phyloP scores from a whole-genome alignment of 1,140 invertebrate species.

The Trichomalopsis sarcophagae region DNA sequence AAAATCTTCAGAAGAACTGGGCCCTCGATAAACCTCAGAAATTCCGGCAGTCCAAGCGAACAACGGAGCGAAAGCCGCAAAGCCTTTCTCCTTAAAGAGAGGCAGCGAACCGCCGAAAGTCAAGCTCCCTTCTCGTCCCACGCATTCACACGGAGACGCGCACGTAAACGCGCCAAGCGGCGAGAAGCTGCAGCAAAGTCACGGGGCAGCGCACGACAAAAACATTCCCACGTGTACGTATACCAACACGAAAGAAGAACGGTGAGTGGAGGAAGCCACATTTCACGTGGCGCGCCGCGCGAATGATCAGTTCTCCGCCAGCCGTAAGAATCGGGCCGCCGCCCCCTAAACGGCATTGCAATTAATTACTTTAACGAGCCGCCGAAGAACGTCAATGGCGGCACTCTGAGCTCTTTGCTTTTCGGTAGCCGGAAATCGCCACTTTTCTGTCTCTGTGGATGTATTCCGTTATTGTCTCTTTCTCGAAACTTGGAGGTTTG shows the following conservation, averaged over 20 bases:
- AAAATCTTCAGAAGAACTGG: too few species aligned
- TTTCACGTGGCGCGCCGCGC: conserved; percentile 13
- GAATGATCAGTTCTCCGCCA: conserved; percentile 5
- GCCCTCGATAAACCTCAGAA: not conserved
- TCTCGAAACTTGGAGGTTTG: too few species aligned
- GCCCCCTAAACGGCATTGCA: conserved; percentile 24
- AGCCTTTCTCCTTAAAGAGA: not conserved
- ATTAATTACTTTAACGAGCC: conserved; percentile 54
- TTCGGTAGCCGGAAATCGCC: conserved; percentile 50
- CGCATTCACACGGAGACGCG: not conserved
- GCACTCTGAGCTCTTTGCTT: conserved; percentile 20
- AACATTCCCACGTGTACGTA: conserved; percentile 47
- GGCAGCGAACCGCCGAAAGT: not conserved
- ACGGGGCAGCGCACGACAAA: conserved; percentile 7
- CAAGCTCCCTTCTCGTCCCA: conserved; percentile 22
- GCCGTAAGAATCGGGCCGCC: conserved; percentile 7
- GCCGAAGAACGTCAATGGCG: conserved; percentile 27
- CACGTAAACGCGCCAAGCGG: not conserved
- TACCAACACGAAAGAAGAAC: not conserved
- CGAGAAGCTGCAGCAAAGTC: not conserved
- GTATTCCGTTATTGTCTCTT: too few species aligned
- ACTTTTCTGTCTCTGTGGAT: conserved; percentile 18
- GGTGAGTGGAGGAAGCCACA: conserved; percentile 19
- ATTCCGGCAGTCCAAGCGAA: conserved; percentile 5
- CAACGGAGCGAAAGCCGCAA: not conserved